Evolutionary conservation across 2,888 invertebrate genomes (phyloP).

Genomic region (Dendrolimus pini): DNA sequence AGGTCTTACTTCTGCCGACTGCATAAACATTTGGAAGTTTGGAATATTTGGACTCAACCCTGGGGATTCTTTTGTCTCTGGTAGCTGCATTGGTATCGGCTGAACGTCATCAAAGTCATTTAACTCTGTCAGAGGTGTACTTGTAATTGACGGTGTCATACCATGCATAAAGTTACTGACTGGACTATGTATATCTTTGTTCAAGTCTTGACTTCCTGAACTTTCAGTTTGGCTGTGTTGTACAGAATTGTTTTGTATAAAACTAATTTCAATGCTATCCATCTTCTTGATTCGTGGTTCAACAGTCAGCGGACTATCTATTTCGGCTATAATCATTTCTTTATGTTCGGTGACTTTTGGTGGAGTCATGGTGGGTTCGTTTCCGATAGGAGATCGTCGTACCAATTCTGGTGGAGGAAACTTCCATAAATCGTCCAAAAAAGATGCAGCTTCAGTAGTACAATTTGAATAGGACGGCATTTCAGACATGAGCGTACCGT

Average conservation of each 20-base stretch:
- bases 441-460: constrained; percentile 48
- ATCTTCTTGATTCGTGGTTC: constrained; percentile 47
- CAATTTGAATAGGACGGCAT: constrained; percentile 60
- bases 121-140: constrained; percentile 45
- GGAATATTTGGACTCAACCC: constrained; percentile 28
- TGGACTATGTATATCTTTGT: constrained; percentile 34
- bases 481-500: constrained; percentile 55
- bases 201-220: constrained; percentile 19
- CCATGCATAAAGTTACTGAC: constrained; percentile 36
- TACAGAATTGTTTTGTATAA: constrained; percentile 38
- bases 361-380: constrained; percentile 34
- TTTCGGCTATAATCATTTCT: constrained; percentile 13
- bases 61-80: constrained; percentile 22
- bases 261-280: constrained; percentile 60
- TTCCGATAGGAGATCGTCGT: constrained; percentile 42
- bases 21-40: constrained; percentile 43
- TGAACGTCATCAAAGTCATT: constrained; percentile 25
- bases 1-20: constrained; percentile 49
- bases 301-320: constrained; percentile 31
- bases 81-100: constrained; percentile 35
- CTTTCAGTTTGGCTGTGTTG: not conserved
- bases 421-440: constrained; percentile 49
- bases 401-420: constrained; percentile 54
- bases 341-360: constrained; percentile 26
- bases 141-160: constrained; percentile 51